Base-by-base conservation (phyloP, 1,140 invertebrate species). In the Brachionus angularis region DNA sequence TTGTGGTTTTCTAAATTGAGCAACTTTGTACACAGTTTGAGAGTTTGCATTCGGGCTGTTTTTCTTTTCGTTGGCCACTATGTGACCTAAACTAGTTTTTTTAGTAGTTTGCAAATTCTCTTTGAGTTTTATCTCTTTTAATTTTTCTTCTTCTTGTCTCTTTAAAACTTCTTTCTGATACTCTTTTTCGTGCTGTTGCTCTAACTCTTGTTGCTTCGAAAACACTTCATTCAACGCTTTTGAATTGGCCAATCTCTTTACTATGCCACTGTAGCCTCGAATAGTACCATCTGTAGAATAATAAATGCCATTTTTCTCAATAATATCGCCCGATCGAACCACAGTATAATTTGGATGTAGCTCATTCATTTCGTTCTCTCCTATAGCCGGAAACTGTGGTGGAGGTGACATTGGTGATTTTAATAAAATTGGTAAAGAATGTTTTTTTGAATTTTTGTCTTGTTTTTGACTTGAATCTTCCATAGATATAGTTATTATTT, bases 301-400 rank as follows among this genome's bases (percentile, higher is more conserved):
- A 67, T 67, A 67, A 16, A 34, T 67, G 0, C 62, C 62, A 67
- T 67, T 67, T 67, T 67, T 67, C 29, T 67, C 62, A 49, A 67
- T 67, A 29, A 67, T 67, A 67, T 67, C 62, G 4, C 62, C 62
- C 21, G 42, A 46, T 3, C 62, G 62, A 21, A 47, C 47, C 12
- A 67, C 62, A 31, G 47, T 50, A 21, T 67, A 67, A 16, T 67
- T 67, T 67, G 34, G 42, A 27, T 67, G 62, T 36, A 34, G 42
- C 10, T 67, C 62, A 14, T 67, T 67, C 2, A 67, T 31, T 31
- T 67, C 47, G 25, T 67, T 34, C 18, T 31, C 62, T 10, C 25
- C 44, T n/a, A 67, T 44, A n/a, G 62, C 62, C 4, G 62, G 62
- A 49, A 67, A 67, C 47, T 67, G 42, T 33, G 62, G 62, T 47